Conservation (phyloP, 2,888 invertebrate genomes). For the Eudasyphora cyanicolor region DNA sequence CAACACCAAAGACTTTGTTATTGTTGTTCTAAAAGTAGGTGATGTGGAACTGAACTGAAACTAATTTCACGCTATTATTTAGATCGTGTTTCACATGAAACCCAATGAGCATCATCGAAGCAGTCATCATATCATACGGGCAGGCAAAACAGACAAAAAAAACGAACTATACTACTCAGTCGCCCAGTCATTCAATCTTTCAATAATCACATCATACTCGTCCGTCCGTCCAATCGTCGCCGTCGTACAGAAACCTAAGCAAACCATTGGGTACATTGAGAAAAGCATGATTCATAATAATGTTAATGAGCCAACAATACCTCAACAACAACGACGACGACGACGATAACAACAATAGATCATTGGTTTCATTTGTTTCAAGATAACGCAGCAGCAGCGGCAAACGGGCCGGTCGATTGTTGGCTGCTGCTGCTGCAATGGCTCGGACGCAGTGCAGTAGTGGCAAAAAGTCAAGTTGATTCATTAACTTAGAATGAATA, state of each 20-base stretch:
- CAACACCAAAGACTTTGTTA: not conserved
- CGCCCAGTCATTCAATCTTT: conserved; percentile 20
- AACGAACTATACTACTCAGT: not conserved
- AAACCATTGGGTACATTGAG: too few relatives aligned
- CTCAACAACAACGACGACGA: too few relatives aligned
- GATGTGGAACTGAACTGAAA: conserved; percentile 16
- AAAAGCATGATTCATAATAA: conserved; percentile 28
- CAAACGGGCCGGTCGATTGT: too few relatives aligned
- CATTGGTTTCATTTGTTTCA: conserved; percentile 32
- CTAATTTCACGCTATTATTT: conserved; percentile 27
- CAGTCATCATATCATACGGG: not conserved
- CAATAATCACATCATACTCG: conserved; percentile 6
- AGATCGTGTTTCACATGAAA: conserved; percentile 29
- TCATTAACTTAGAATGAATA: conserved; percentile 30
- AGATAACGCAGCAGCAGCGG: not conserved
- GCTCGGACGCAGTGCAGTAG: not conserved
- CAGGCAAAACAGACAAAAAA: not conserved
- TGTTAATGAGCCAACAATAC: conserved; percentile 32
- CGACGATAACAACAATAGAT: conserved; percentile 13
- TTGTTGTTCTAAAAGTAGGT: not conserved
- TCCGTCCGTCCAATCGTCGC: too few relatives aligned
- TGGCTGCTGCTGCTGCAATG: not conserved
- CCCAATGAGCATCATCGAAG: not conserved
- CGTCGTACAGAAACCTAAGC: not conserved
- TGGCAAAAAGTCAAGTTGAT: conserved; percentile 12